Conservation (phyloP, 2,888 invertebrate genomes). For the Odontothrips loti region DNA sequence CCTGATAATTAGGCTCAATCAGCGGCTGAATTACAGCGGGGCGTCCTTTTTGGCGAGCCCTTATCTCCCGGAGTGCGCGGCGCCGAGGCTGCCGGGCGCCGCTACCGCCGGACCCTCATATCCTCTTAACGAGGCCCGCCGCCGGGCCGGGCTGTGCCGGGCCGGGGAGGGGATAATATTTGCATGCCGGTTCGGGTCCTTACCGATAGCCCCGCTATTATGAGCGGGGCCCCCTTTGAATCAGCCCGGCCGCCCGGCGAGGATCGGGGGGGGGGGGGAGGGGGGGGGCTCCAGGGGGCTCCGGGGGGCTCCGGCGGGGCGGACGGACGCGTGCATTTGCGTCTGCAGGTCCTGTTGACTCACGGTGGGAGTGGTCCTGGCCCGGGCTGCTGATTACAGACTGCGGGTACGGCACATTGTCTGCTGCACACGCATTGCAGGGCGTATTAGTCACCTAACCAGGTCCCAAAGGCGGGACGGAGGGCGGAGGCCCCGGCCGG, state of each 20-base stretch:
- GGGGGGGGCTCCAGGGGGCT: background rate
- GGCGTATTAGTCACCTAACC: background rate
- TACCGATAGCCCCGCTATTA: slow-evolving; percentile 6
- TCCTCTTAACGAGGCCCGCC: background rate
- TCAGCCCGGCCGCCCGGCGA: background rate
- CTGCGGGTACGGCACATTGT: background rate
- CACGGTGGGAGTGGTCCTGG: background rate
- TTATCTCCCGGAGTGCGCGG: background rate
- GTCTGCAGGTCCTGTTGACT: background rate
- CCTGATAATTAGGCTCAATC: background rate
- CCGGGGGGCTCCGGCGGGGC: too few relatives aligned
- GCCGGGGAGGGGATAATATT: background rate
- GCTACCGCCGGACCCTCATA: too few relatives aligned
- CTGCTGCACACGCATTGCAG: background rate
- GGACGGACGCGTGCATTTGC: too few relatives aligned
- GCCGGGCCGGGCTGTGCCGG: background rate
- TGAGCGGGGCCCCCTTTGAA: background rate
- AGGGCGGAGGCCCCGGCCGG: too few relatives aligned
- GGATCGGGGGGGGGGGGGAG: background rate
- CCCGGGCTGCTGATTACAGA: background rate
- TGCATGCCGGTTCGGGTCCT: background rate
- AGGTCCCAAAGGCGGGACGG: background rate
- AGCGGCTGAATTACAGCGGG: background rate
- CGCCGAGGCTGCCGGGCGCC: background rate
- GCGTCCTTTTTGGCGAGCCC: background rate